phyloP scores from a whole-genome alignment of 2,888 invertebrate species.

The Pogonocherus hispidulus region DNA sequence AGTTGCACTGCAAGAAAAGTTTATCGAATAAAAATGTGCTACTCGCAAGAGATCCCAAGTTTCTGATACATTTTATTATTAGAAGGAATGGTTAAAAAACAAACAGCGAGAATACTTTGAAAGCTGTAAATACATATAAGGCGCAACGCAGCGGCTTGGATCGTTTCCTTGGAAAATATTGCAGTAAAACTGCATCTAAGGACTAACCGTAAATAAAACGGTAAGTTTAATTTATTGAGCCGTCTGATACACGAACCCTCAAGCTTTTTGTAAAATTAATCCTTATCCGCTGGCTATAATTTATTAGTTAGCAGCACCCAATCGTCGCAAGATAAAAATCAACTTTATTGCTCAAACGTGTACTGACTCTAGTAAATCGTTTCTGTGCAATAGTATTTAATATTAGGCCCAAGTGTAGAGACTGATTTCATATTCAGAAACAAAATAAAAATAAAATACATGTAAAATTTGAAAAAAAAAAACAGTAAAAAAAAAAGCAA shows the following conservation, averaged over 20 bases:
- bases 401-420: no score
- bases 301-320: not conserved
- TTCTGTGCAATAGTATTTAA: no score
- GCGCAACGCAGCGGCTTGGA: constrained; percentile 1
- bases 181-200: constrained; percentile 19
- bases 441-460: no score
- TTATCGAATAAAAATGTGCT: constrained; percentile 7
- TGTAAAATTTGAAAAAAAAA: no score
- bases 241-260: constrained; percentile 1
- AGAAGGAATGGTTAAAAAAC: constrained; percentile 6
- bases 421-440: no score
- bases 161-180: constrained; percentile 20
- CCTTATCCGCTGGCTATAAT: not conserved
- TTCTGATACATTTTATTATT: constrained; percentile 17
- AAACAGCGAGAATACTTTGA: constrained; percentile 8
- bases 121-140: constrained; percentile 18
- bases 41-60: not conserved
- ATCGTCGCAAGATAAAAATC: not conserved
- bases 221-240: constrained; percentile 13
- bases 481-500: no score
- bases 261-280: constrained; percentile 11
- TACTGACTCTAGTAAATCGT: no score
- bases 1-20: not conserved
- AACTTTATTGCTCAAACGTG: no score
- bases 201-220: constrained; percentile 23